Evolutionary conservation across 2,888 invertebrate species (phyloP), one percentile per base, ranked within the genome.

Genomic region (Zaprionus bogoriensis): DNA sequence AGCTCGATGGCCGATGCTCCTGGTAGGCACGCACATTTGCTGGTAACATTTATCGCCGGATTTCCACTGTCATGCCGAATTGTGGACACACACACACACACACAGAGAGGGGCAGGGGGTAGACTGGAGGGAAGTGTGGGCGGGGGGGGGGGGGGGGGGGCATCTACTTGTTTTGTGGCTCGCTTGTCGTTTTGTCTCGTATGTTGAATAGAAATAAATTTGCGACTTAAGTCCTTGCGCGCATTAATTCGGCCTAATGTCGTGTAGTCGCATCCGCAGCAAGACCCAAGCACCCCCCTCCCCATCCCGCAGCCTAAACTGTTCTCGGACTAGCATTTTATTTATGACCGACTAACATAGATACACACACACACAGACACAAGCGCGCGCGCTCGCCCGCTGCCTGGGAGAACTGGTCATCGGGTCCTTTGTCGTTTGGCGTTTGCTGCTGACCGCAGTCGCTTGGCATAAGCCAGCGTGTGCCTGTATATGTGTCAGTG

Each of bases 1-100:
- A 4, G 12, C 32, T 5, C 10, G 32, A 32, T 32, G n/a, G 4
- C 32, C 12, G 32, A 3, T 27, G 32, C 32, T 47, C 7, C 54
- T 44, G 44, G 19, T 71, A 64, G 74, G 69, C 73, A 74, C 81
- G 74, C 77, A 81, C 79, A 79, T 77, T 82, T 67, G 70, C 77
- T 79, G 76, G 77, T 77, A 80, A 85, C 85, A 88, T 87, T 88
- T 87, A 88, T 87, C 83, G 87, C 74, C 75, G 87, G 87, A 87
- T 88, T 87, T 88, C 81, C 84, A 77, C 78, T 85, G 84, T 87
- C 85, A 85, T 77, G 84, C 82, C 78, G 62, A 80, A 80, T 75
- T 80, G 82, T 79, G 58, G 54, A 44, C 67, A 51, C 50, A 51
- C 59, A 48, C 39, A 52, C 60, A 46, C 30, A 32, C 38, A 32